phyloP scores from a whole-genome alignment of 2,113 vertebrate genomes.

The Hemiprocne comata region DNA sequence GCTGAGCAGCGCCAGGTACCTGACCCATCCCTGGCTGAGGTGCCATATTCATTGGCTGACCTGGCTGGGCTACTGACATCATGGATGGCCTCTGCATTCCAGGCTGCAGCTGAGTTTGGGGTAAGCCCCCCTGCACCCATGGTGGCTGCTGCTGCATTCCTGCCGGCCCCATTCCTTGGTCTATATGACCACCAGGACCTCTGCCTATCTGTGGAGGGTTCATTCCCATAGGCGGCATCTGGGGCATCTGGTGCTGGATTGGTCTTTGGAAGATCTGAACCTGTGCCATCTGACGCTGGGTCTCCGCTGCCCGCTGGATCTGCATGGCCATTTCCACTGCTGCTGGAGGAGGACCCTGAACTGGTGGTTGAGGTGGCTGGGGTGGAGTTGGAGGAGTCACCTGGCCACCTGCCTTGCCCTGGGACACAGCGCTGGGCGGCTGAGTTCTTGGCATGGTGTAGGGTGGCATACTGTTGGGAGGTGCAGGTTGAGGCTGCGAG shows the following conservation, averaged over 20 bases:
- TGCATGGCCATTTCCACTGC: slow-evolving; percentile 98
- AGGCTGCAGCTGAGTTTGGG: slow-evolving; percentile 83
- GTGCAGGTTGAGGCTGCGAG: slow-evolving; percentile 76
- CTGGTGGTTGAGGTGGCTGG: slow-evolving; percentile 71
- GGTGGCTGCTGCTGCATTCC: slow-evolving; percentile 81
- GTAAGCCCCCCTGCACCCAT: slow-evolving; percentile 83
- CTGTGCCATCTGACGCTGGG: slow-evolving; percentile 94
- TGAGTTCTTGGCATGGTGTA: slow-evolving; percentile 79
- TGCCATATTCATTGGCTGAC: slow-evolving; percentile 84
- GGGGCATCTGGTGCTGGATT: slow-evolving; percentile 87
- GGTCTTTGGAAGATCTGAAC: slow-evolving; percentile 90
- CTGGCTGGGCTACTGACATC: slow-evolving; percentile 89
- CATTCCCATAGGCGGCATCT: slow-evolving; percentile 86
- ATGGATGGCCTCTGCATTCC: slow-evolving; percentile 88
- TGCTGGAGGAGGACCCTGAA: slow-evolving; percentile 91
- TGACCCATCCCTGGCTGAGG: slow-evolving; percentile 82
- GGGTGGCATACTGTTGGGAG: slow-evolving; percentile 77
- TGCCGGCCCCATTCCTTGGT: slow-evolving; percentile 79
- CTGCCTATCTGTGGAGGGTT: slow-evolving; percentile 81
- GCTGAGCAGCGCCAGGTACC: slow-evolving; percentile 80
- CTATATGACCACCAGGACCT: slow-evolving; percentile 79
- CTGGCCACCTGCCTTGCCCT: slow-evolving; percentile 81
- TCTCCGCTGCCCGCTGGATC: slow-evolving; percentile 94
- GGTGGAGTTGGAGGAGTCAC: slow-evolving; percentile 79
- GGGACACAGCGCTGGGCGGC: slow-evolving; percentile 74